Conservation (phyloP, 2,113 vertebrate species). For the Cariama cristata region DNA sequence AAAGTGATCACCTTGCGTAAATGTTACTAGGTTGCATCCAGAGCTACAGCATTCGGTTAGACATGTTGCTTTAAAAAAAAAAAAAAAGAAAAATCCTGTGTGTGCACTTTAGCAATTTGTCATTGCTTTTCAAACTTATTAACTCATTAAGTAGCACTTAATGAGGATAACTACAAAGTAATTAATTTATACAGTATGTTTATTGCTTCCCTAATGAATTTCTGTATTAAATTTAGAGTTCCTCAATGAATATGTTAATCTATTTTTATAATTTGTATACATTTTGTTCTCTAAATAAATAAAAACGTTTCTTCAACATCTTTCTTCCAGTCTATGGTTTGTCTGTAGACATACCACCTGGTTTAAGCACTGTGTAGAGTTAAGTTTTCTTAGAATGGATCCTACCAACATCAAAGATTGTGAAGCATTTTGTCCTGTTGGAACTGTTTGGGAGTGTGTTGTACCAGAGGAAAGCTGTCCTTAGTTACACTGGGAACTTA, state of each 20-base stretch:
- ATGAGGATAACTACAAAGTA: neutral
- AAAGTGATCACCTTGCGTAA: neutral
- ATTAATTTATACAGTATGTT: slow-evolving; percentile 23
- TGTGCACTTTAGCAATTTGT: neutral
- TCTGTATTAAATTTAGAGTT: neutral
- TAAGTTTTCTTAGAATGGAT: neutral
- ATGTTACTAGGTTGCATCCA: neutral
- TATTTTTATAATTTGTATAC: neutral
- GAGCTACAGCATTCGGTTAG: neutral
- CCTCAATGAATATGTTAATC: neutral
- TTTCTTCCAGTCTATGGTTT: neutral
- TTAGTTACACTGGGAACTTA: neutral
- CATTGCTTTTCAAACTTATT: neutral
- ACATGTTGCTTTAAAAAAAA: neutral
- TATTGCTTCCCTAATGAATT: slow-evolving; percentile 27
- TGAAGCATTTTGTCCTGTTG: neutral
- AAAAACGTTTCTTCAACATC: neutral
- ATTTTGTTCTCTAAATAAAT: neutral
- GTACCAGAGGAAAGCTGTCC: neutral
- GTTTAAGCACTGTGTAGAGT: neutral
- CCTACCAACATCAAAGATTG: neutral
- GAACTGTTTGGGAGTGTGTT: neutral
- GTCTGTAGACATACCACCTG: neutral
- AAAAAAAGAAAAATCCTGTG: neutral
- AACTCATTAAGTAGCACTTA: slow-evolving; percentile 14